phyloP scores from a whole-genome alignment of 2,888 invertebrate genomes.

The Rhagonycha lutea region DNA sequence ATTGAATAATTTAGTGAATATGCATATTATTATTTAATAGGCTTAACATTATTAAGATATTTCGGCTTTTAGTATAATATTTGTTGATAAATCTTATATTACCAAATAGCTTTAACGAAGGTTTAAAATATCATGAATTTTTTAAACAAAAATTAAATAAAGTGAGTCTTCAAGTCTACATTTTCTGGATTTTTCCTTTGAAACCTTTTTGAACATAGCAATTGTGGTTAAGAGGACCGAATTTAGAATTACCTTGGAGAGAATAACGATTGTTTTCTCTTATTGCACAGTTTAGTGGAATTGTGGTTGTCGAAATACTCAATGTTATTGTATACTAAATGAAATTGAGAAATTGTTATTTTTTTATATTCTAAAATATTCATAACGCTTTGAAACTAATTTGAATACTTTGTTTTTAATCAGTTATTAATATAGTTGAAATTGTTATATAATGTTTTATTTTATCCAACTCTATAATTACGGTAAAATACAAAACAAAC shows the following conservation, averaged over 20 bases:
- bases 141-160: background rate
- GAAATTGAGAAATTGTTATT: background rate
- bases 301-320: background rate
- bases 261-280: background rate
- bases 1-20: background rate
- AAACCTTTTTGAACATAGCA: background rate
- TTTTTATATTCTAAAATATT: too few relatives aligned
- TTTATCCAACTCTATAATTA: background rate
- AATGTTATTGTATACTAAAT: background rate
- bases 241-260: background rate
- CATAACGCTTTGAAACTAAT: background rate
- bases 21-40: background rate
- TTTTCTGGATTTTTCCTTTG: background rate
- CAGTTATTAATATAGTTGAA: too few relatives aligned
- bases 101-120: background rate
- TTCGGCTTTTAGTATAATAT: background rate
- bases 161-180: background rate
- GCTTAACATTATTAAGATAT: background rate
- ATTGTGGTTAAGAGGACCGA: background rate
- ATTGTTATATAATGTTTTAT: background rate
- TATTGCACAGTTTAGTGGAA: background rate
- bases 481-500: conserved; percentile 18
- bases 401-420: background rate
- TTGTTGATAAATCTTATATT: background rate
- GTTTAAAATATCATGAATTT: background rate